phyloP scores from a whole-genome alignment of 2,113 vertebrate species.

The Pardalotus punctatus region DNA sequence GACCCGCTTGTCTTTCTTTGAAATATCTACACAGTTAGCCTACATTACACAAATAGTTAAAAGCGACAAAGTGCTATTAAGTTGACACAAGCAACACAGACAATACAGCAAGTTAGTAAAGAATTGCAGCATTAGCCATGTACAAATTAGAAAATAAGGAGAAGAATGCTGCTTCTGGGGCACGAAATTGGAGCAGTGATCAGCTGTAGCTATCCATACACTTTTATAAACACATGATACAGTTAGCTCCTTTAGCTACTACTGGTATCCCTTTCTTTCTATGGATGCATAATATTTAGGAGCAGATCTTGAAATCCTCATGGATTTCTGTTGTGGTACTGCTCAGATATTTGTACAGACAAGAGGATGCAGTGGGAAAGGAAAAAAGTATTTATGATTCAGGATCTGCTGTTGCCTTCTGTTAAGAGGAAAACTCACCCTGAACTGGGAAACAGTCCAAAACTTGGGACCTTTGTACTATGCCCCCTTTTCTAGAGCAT shows the following conservation, averaged over 20 bases:
- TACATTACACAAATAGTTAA: constrained; percentile 84
- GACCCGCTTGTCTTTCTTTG: constrained; percentile 99
- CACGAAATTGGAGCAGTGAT: background rate
- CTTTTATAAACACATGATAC: background rate
- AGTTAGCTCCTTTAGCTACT: background rate
- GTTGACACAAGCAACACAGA: constrained; percentile 67
- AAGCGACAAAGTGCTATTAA: constrained; percentile 82
- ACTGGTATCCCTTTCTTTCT: background rate
- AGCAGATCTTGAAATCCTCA: background rate
- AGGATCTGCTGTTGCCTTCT: background rate
- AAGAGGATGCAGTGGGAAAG: background rate
- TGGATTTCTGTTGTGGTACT: background rate
- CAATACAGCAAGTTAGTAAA: constrained; percentile 68
- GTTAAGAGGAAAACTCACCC: background rate
- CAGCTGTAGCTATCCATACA: background rate
- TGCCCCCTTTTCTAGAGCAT: background rate
- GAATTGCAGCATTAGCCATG: constrained; percentile 30
- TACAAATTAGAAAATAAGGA: constrained; percentile 14
- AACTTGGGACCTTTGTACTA: background rate
- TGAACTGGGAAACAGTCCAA: background rate
- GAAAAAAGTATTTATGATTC: background rate
- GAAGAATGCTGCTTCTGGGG: background rate
- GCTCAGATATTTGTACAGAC: background rate
- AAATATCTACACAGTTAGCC: constrained; percentile 99
- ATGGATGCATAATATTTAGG: background rate